Conservation (phyloP, 2,113 vertebrate genomes). For the Plestiodon gilberti region DNA sequence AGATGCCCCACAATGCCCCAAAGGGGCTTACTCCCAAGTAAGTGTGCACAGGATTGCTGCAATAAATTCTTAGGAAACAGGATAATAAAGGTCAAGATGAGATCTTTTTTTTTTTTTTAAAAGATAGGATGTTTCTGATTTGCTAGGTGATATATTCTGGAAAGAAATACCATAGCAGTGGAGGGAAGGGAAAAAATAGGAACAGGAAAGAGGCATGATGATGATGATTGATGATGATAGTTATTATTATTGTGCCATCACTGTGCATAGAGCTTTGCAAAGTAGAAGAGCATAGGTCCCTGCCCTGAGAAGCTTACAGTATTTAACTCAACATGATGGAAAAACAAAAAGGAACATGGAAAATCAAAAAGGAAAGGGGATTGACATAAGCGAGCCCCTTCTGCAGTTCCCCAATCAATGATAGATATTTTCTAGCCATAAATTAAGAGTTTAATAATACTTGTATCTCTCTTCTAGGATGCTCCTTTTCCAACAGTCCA, state of each 20-base stretch:
- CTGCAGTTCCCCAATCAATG: neutral
- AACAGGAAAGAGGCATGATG: neutral
- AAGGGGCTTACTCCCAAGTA: neutral
- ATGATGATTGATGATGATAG: too few relatives aligned
- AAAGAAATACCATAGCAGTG: neutral
- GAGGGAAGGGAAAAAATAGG: neutral
- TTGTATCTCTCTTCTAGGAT: neutral
- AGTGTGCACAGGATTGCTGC: neutral
- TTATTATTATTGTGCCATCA: neutral
- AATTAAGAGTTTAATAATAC: neutral
- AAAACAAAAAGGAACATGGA: neutral
- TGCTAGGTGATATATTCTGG: neutral
- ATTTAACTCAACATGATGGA: neutral
- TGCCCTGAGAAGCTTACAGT: neutral
- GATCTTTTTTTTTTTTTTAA: neutral
- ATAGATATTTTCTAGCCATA: neutral
- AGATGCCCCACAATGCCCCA: neutral
- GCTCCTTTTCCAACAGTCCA: accelerated
- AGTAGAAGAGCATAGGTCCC: neutral
- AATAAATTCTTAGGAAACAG: neutral
- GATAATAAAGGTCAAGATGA: neutral
- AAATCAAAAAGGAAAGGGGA: neutral
- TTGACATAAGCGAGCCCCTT: too few relatives aligned
- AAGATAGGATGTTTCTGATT: neutral
- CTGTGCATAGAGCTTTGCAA: neutral